Conservation (phyloP, 2,113 vertebrate species). For the Thalassarche chlororhynchos region DNA sequence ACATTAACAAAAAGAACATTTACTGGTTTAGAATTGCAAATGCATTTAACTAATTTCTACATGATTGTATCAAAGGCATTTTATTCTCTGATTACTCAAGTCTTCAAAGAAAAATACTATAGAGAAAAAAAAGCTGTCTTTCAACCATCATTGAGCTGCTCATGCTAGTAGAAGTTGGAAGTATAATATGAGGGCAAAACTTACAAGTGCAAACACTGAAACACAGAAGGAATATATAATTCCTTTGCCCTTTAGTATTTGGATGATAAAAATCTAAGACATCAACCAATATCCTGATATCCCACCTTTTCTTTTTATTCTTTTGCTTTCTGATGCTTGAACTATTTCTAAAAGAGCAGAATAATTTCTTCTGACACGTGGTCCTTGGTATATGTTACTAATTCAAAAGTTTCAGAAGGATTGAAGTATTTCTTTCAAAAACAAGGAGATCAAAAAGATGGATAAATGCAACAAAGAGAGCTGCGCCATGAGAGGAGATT, state of each 20-base stretch:
- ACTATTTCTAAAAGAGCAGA: not conserved
- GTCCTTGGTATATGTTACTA: not conserved
- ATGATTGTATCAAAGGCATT: not conserved
- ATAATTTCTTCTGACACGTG: not conserved
- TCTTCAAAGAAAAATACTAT: not conserved
- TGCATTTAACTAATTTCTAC: not conserved
- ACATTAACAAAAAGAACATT: not conserved
- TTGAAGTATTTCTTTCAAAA: not conserved
- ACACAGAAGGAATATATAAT: not conserved
- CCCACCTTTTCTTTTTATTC: not conserved
- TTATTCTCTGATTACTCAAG: not conserved
- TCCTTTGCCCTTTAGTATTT: not conserved
- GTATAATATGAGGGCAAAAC: not conserved
- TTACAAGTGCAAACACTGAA: not conserved
- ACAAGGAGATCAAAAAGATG: not conserved
- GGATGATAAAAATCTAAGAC: not conserved
- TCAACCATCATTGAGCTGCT: not conserved
- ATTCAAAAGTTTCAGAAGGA: not conserved
- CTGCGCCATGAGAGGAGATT: not conserved
- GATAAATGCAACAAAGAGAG: not conserved
- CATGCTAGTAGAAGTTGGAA: not conserved
- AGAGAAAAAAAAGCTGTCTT: not conserved
- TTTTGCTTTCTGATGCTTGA: not conserved
- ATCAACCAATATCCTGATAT: not conserved
- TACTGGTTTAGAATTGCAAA: not conserved